Percentiles rank a stretch among this genome's conserved stretches.
Evolutionary conservation across 1,140 invertebrate species (phyloP).

Genomic region (Scylla paramamosain): DNA sequence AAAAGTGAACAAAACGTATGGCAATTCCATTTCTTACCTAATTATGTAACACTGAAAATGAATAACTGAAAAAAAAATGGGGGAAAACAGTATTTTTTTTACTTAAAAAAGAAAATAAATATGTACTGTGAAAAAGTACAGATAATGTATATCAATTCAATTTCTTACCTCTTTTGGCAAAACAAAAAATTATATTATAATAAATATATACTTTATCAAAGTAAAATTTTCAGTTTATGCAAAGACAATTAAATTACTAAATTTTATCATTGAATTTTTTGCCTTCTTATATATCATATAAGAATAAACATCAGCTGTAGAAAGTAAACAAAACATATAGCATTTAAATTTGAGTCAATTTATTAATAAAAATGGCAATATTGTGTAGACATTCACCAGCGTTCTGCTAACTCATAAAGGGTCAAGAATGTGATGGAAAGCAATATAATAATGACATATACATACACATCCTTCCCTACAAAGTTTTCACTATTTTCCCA

Average conservation of each 20-base stretch:
- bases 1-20: not conserved
- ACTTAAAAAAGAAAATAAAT: not conserved
- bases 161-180: too few species aligned
- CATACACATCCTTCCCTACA: not conserved
- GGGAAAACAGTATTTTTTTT: not conserved
- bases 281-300: too few species aligned
- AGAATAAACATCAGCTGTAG: too few species aligned
- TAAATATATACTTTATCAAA: too few species aligned
- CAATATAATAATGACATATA: not conserved
- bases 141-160: too few species aligned
- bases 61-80: not conserved
- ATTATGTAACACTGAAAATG: not conserved
- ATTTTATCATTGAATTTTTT: too few species aligned
- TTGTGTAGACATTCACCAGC: slow-evolving; percentile 35
- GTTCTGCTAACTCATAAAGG: not conserved
- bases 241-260: too few species aligned
- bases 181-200: too few species aligned
- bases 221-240: too few species aligned
- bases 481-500: not conserved
- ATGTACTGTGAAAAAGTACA: too few species aligned
- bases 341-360: slow-evolving; percentile 29
- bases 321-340: not conserved
- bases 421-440: not conserved
- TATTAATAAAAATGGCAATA: slow-evolving; percentile 47
- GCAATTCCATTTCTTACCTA: not conserved